Base-by-base conservation (phyloP, 2,113 vertebrate genomes). In the Poeciliopsis retropinna region DNA sequence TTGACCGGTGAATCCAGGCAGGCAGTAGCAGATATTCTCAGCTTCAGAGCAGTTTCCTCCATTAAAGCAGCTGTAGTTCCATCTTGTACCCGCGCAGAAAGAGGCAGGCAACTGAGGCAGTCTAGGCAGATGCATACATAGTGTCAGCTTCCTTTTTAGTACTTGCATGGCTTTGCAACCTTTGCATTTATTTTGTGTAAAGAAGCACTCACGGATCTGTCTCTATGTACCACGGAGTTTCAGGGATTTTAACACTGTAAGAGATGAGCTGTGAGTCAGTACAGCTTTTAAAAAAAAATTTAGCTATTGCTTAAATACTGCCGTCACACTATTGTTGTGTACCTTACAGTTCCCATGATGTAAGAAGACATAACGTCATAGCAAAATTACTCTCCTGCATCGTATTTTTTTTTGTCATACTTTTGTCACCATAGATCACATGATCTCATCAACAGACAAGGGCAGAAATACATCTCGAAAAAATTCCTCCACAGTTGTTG, bases 21-120 rank as follows among this genome's bases (percentile, higher is more conserved):
- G 76, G 86, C 96, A 97, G 31, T 64, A 13, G 12, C 97, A 97
- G 4, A 60, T 64, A 64, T 89, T 68, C 25, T 78, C 73, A 0
- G 80, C 57, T 68, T 93, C 82, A 0, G 94, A 94, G 84, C 97
- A 97, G 91, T 94, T 96, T 73, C 97, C 96, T 0, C 95, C 95
- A 27, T 97, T 96, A 85, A 94, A 97, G 80, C 97, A 98, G 1
- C 94, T 96, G 79, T 96, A 95, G 73, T 96, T 96, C 89, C 91
- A 91, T 64, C 88, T 93, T 30, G 92, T 90, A 0, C 96, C 95
- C 62, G 88, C 91, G 83, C 97, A 98, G 31, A 92, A 75, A 0
- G 94, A 90, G 0, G 91, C 90, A 1, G 96, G 96, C 62, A 96
- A 80, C 86, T 86, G 91, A 75, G 92, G 93, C 60, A 90, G 93